Evolutionary conservation across 2,113 vertebrate species (phyloP).

Genomic region (Larimichthys crocea): DNA sequence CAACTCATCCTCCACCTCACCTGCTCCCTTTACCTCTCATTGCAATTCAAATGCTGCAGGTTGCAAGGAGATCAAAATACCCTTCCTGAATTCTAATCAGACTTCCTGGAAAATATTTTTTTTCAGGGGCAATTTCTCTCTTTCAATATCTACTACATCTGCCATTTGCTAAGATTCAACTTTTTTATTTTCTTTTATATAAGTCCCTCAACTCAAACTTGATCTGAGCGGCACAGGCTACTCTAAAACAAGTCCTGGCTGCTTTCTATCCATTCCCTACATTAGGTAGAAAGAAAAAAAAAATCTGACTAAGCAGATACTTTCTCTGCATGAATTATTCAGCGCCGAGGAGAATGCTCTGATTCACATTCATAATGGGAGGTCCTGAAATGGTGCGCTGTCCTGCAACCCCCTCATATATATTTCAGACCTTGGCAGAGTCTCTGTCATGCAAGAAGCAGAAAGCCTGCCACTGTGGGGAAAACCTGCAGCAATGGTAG

Average conservation of each 20-base stretch:
- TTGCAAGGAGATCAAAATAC: constrained; percentile 31
- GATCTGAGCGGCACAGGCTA: constrained; percentile 18
- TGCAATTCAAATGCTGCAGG: constrained; percentile 49
- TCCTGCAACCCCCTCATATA: constrained; percentile 67
- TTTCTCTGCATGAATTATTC: constrained; percentile 78
- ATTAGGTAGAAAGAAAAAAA: constrained; percentile 39
- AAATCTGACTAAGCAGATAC: constrained; percentile 79
- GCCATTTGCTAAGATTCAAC: constrained; percentile 51
- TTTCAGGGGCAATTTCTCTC: constrained; percentile 7
- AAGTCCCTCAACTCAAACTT: constrained; percentile 7
- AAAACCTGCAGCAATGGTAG: constrained; percentile 28
- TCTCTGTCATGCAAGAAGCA: constrained; percentile 65
- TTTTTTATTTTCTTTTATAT: constrained; percentile 47
- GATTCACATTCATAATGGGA: constrained; percentile 77
- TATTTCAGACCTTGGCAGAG: constrained; percentile 73
- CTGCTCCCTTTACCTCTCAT: constrained; percentile 20
- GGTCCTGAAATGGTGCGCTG: constrained; percentile 71
- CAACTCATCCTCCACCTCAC: constrained; percentile 38
- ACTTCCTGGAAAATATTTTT: constrained; percentile 33
- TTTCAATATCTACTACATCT: constrained; percentile 15
- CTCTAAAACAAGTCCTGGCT: constrained; percentile 39
- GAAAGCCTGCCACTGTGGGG: constrained; percentile 16
- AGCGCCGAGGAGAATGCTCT: constrained; percentile 66
- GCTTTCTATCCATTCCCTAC: constrained; percentile 49
- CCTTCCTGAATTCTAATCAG: constrained; percentile 37